A percentile compares a stretch with the other conserved stretches of the same genome.
phyloP scores from a whole-genome alignment of 2,113 vertebrate genomes.

The Charadrius vociferus region DNA sequence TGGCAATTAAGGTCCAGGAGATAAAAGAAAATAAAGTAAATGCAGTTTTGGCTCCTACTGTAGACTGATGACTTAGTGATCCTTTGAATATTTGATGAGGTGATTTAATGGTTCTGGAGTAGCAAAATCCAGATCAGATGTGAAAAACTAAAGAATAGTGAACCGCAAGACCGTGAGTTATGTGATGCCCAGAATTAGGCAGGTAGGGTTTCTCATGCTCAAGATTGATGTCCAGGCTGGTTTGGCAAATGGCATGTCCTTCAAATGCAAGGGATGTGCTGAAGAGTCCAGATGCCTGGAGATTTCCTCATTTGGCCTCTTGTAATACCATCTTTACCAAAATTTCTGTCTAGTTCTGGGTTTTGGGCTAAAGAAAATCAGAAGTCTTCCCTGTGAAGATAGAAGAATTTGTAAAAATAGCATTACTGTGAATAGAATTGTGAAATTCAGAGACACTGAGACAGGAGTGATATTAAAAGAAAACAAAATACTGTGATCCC shows the following conservation, averaged over 20 bases:
- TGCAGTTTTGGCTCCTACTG: conserved; percentile 71
- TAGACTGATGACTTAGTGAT: conserved; percentile 64
- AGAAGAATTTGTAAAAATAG: not conserved
- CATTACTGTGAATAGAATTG: accelerated
- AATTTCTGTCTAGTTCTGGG: not conserved
- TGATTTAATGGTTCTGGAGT: conserved; percentile 21
- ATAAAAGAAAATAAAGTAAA: conserved; percentile 80
- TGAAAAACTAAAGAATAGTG: not conserved
- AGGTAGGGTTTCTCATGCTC: not conserved
- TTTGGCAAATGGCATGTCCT: not conserved
- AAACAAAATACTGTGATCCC: not conserved
- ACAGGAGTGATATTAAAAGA: not conserved
- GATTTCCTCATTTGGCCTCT: not conserved
- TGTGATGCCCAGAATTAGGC: not conserved
- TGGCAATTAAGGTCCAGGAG: conserved; percentile 77
- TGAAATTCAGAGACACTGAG: not conserved
- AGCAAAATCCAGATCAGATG: conserved; percentile 42
- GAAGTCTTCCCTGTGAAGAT: accelerated
- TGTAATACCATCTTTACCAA: not conserved
- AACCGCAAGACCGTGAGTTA: not conserved
- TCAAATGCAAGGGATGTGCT: not conserved
- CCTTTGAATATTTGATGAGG: conserved; percentile 64
- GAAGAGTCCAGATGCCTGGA: not conserved
- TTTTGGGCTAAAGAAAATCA: not conserved
- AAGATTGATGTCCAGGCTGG: not conserved